Conservation (phyloP, 2,113 vertebrate species). For the Pampusana beccarii region DNA sequence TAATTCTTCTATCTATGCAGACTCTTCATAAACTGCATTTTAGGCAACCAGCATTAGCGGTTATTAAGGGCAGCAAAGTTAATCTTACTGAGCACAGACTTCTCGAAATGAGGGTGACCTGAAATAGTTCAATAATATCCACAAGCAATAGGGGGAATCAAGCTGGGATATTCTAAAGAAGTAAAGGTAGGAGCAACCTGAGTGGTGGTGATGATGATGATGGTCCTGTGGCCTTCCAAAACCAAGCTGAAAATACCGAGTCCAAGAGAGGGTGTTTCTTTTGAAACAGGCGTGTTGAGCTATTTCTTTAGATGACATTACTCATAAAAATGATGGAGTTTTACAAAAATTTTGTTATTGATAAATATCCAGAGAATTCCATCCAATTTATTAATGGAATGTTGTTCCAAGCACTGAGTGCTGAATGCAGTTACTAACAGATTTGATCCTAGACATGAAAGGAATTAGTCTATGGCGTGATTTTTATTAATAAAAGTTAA, state of each 20-base stretch:
- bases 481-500: slow-evolving; percentile 41
- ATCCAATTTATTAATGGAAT: neutral
- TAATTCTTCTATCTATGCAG: neutral
- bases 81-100: neutral
- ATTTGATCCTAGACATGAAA: neutral
- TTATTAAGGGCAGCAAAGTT: slow-evolving; percentile 25
- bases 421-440: neutral
- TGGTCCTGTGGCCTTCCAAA: neutral
- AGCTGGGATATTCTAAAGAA: neutral
- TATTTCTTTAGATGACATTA: neutral
- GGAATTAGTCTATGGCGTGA: neutral
- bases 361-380: neutral
- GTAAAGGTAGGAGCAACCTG: neutral
- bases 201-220: neutral
- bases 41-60: neutral
- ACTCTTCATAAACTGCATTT: slow-evolving; percentile 43
- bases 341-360: neutral
- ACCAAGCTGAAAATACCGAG: neutral
- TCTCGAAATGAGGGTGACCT: neutral
- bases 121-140: neutral
- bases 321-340: neutral
- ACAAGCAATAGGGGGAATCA: neutral
- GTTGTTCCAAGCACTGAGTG: neutral
- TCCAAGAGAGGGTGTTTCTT: neutral
- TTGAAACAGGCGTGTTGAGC: neutral